These are phyloP conservation scores for Danio rerio DNA, from an alignment of 2,113 vertebrate species.

Conservation along the genomic window GRCz12tu NC_133179.1:2894001-2894500, in stretches of 20 bases:
- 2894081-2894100: no score
- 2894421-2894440: neutral
- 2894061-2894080: no score
- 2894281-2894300: slow-evolving; percentile 28
- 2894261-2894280: slow-evolving; percentile 7
- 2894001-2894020: no score
- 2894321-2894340: slow-evolving; percentile 19
- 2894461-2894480: neutral
- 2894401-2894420: slow-evolving; percentile 1
- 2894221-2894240: neutral
- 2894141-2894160: neutral
- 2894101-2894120: no score
- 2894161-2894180: neutral
- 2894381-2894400: slow-evolving; percentile 8
- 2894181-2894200: neutral
- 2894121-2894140: neutral
- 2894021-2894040: no score
- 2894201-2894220: neutral
- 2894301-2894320: slow-evolving; percentile 33
- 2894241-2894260: slow-evolving; percentile 10
- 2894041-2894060: no score
- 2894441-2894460: neutral
- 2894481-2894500: neutral
- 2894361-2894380: neutral
- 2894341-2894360: slow-evolving; percentile 18